Conservation (phyloP, 1,140 invertebrate species). For the Cecropterus lyciades region DNA sequence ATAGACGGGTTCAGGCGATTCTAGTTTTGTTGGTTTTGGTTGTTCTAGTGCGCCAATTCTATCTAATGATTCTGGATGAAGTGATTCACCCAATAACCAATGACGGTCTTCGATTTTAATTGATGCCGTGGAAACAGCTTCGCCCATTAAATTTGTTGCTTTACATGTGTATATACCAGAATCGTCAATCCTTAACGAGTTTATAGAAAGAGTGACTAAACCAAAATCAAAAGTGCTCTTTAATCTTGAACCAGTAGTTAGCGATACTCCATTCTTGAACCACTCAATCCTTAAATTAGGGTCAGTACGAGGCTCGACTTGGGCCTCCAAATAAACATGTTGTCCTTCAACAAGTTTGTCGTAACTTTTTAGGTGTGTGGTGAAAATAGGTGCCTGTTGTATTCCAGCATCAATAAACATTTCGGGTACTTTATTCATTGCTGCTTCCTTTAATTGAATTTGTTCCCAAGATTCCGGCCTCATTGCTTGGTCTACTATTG, state of each 20-base stretch:
- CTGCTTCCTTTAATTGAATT: constrained; percentile 94
- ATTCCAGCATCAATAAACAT: constrained; percentile 92
- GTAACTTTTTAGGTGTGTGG: constrained; percentile 94
- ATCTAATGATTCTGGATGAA: constrained; percentile 95
- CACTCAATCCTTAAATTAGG: constrained; percentile 95
- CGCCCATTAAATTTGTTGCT: constrained; percentile 94
- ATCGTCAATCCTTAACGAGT: constrained; percentile 93
- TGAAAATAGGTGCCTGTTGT: constrained; percentile 95
- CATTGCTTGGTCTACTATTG: constrained; percentile 91
- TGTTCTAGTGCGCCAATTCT: constrained; percentile 95
- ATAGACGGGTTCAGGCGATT: constrained; percentile 90
- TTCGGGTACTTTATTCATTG: constrained; percentile 94
- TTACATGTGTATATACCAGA: constrained; percentile 97
- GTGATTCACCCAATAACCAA: constrained; percentile 93
- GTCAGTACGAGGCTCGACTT: constrained; percentile 98
- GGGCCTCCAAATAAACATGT: constrained; percentile 96
- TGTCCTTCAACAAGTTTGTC: constrained; percentile 95
- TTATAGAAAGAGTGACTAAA: constrained; percentile 95
- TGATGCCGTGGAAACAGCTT: constrained; percentile 95
- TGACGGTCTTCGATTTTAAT: constrained; percentile 95
- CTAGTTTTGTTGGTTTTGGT: constrained; percentile 86
- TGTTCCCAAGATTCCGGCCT: constrained; percentile 95
- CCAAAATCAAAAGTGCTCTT: constrained; percentile 97
- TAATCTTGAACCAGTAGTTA: constrained; percentile 93
- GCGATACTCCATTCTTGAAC: constrained; percentile 96